These are phyloP conservation scores for Halichondria panicea DNA, from an alignment of 37 sponge, comb jelly and placozoan species.

Conservation along the genomic window DNA sequence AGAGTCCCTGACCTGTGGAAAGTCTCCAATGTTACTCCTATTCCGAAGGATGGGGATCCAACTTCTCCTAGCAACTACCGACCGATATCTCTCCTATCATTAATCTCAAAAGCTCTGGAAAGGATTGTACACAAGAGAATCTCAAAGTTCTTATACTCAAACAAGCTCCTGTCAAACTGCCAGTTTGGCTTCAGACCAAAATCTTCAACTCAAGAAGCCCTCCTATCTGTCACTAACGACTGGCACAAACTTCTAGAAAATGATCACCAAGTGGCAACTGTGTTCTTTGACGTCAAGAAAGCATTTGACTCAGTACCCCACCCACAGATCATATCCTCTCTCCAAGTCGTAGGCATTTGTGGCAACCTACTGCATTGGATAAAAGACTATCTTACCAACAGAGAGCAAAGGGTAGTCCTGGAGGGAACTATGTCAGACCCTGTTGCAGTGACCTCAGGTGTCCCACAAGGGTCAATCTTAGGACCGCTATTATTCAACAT, in stretches of 20 bases:
- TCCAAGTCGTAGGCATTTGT: background rate
- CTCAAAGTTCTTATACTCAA: constrained; percentile 11
- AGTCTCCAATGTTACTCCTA: constrained; percentile 17
- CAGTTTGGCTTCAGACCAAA: constrained; percentile 31
- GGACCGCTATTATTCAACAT: constrained; percentile 23
- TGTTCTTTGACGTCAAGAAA: too few relatives aligned
- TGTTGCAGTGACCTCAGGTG: background rate
- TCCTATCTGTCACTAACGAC: background rate
- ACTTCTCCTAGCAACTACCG: constrained; percentile 5
- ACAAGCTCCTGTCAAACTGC: constrained; percentile 28
- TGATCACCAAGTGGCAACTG: background rate
- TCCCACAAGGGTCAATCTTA: constrained; percentile 16
- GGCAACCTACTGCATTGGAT: constrained; percentile 23
- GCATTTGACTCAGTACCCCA: constrained; percentile 14
- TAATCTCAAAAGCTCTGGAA: constrained; percentile 23
- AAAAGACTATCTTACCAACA: constrained; percentile 7
- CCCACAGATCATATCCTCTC: background rate
- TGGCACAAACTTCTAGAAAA: constrained; percentile 1
- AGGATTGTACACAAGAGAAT: constrained; percentile 8
- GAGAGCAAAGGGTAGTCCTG: constrained; percentile 23
- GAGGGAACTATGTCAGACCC: constrained; percentile 3
- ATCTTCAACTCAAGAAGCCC: constrained; percentile 19
- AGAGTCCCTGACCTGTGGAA: too few relatives aligned
- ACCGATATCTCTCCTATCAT: constrained; percentile 25
- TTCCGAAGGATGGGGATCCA: constrained; percentile 15